Base-by-base conservation (phyloP, 2,888 invertebrate species). In the Acanthosepion lycidas region DNA sequence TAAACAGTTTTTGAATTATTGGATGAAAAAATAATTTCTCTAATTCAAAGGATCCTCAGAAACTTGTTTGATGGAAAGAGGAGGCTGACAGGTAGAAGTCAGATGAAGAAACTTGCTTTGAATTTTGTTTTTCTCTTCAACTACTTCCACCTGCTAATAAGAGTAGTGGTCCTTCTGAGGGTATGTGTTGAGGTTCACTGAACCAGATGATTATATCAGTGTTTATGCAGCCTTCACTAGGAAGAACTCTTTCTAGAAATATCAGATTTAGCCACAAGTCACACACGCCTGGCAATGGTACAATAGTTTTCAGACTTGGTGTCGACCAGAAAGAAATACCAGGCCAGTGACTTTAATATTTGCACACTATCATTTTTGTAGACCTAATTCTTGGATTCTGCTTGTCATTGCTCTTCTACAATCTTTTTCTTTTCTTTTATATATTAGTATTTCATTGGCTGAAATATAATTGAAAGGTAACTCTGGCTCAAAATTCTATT, bases 251-350 rank as follows among this genome's bases (percentile, higher is more conserved):
- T n/a, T 15, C 78, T 5, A 78, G 78, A 78, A 78, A 78, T 78
- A 78, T 78, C 78, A 78, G 33, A n/a, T 78, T 78, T 78, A 78
- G n/a, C 78, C n/a, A 78, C n/a, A n/a, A 78, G 78, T 78, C 78
- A 78, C n/a, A 78, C n/a, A 33, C 12, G 18, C n/a, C n/a, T n/a
- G n/a, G 78, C 18, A n/a, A 78, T 78, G n/a, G 78, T 78, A 78
- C 78, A 78, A 78, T 78, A 78, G 12, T n/a, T 78, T 78, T 78
- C 78, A n/a, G n/a, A 78, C 78, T 78, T 78, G 78, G n/a, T 78
- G n/a, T 12, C 78, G n/a, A 78, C n/a, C n/a, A 78, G n/a, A 78
- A 78, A 78, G 78, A n/a, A 78, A 78, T 78, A 33, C 12, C n/a
- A 33, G n/a, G n/a, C 78, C n/a, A 33, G n/a, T 15, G 8, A 78